Base-by-base conservation (phyloP, 2,888 invertebrate species). In the Erpobdella octoculata region DNA sequence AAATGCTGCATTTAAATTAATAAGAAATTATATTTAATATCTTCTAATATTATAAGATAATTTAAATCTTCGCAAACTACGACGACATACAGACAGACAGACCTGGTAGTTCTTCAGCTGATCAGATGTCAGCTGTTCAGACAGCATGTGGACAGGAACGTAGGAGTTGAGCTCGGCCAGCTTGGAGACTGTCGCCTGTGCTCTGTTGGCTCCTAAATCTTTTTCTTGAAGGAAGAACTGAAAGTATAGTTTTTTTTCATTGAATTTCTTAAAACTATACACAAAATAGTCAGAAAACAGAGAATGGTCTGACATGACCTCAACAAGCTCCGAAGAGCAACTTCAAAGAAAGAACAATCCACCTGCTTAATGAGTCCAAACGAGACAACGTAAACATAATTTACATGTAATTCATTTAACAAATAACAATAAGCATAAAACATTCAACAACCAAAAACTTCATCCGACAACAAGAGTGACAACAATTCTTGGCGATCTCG, bases 401-500 rank as follows among this genome's bases (percentile, higher is more conserved):
- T n/a, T n/a, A n/a, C n/a, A n/a, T n/a, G n/a, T n/a, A n/a, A n/a
- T n/a, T n/a, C n/a, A n/a, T n/a, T n/a, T n/a, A n/a, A n/a, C n/a
- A n/a, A n/a, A n/a, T n/a, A n/a, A n/a, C n/a, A n/a, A n/a, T n/a
- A n/a, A n/a, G n/a, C n/a, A n/a, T n/a, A n/a, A n/a, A n/a, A n/a
- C n/a, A n/a, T n/a, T n/a, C n/a, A n/a, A n/a, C n/a, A 53, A 12
- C 21, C 2, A n/a, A 53, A 25, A n/a, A 21, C 28, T 53, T n/a
- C 18, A 53, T 53, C n/a, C 53, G 28, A 53, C 72, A n/a, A n/a
- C n/a, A n/a, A n/a, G n/a, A n/a, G n/a, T n/a, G n/a, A n/a, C n/a
- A n/a, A n/a, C n/a, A n/a, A 85, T 99, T 98, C 86, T 98, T 98
- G 9, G 97, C 96, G 73, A 97, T 87, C 86, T 99, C 98, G 38